Conservation (phyloP, 1,140 invertebrate genomes). For the Riptortus pedestris region DNA sequence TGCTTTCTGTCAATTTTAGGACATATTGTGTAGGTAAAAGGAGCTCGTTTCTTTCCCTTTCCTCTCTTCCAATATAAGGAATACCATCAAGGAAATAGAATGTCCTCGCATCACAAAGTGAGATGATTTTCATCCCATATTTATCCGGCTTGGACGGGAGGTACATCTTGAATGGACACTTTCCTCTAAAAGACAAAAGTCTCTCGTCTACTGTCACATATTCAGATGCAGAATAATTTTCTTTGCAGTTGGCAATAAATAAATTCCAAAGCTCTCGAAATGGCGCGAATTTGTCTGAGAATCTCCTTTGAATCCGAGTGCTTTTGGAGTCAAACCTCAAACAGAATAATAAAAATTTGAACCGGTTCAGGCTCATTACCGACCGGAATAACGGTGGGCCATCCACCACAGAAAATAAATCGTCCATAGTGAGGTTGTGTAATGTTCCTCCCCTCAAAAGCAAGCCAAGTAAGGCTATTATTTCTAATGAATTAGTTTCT, state of each 20-base stretch:
- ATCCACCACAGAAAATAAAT: neutral
- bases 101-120: constrained; percentile 17
- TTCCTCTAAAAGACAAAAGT: constrained; percentile 37
- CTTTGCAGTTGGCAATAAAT: constrained; percentile 31
- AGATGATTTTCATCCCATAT: constrained; percentile 15
- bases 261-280: constrained; percentile 30
- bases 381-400: neutral
- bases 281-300: constrained; percentile 29
- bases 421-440: neutral
- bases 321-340: neutral
- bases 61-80: constrained; percentile 14
- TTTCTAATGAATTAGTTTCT: neutral
- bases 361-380: constrained; percentile 34
- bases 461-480: neutral
- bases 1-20: constrained; percentile 12
- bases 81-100: constrained; percentile 18
- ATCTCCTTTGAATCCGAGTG: neutral
- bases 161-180: constrained; percentile 34
- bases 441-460: neutral
- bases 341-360: constrained; percentile 33
- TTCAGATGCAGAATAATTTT: constrained; percentile 29
- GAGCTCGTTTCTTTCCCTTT: neutral
- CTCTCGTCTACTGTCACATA: constrained; percentile 35
- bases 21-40: constrained; percentile 21
- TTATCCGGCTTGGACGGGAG: neutral